Evolutionary conservation across 2,113 vertebrate species (phyloP).

Genomic region (Barnardius zonarius): DNA sequence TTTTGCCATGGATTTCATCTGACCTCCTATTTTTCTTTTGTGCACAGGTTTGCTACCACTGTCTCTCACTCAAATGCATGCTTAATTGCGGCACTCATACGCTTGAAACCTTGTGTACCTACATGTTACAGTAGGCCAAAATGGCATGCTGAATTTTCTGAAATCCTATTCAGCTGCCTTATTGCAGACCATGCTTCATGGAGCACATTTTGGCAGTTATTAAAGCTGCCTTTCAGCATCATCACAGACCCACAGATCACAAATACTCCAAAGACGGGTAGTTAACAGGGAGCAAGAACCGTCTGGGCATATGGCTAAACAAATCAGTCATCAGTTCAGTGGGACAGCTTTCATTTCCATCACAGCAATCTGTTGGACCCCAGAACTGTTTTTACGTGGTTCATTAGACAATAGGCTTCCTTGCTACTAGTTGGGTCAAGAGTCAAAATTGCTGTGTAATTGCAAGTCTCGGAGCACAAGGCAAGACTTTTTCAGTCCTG

Average conservation of each 20-base stretch:
- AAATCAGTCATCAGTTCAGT: slow-evolving; percentile 13
- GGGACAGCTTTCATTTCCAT: slow-evolving; percentile 9
- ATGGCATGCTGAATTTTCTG: not conserved
- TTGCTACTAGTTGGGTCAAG: slow-evolving; percentile 26
- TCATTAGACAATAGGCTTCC: slow-evolving; percentile 36
- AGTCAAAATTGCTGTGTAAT: slow-evolving; percentile 58
- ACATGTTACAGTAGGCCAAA: not conserved
- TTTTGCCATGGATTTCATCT: not conserved
- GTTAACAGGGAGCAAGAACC: not conserved
- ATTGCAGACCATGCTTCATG: not conserved
- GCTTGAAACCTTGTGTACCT: not conserved
- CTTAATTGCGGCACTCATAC: accelerated
- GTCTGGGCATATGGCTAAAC: not conserved
- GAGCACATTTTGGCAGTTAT: not conserved
- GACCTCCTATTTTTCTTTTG: not conserved
- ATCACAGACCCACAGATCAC: not conserved
- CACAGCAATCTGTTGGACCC: slow-evolving; percentile 4
- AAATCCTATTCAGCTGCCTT: not conserved
- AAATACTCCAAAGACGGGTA: not conserved
- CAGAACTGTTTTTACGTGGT: slow-evolving; percentile 13
- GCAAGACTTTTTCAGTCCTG: slow-evolving; percentile 38
- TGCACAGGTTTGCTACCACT: not conserved
- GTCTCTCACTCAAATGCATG: not conserved
- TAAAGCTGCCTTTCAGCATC: not conserved
- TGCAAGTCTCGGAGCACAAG: slow-evolving; percentile 27